Percentiles rank a stretch among this genome's conserved stretches.
phyloP scores from a whole-genome alignment of 2,888 invertebrate genomes.

The Troides aeacus region DNA sequence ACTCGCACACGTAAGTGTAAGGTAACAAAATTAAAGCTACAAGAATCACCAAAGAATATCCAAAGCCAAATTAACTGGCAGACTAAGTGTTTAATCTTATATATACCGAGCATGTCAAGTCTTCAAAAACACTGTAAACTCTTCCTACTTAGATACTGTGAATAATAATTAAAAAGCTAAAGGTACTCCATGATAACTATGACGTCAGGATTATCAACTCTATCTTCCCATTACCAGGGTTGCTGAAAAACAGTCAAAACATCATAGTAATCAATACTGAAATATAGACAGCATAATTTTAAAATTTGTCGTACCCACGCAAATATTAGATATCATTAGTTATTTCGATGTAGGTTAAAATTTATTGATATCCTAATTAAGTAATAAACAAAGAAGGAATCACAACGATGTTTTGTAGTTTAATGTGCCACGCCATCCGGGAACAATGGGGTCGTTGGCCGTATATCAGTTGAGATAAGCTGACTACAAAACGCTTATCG shows the following conservation, averaged over 20 bases:
- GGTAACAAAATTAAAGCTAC: not conserved
- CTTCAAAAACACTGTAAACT: too few species aligned
- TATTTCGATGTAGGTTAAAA: slow-evolving; percentile 17
- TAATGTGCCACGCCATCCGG: slow-evolving; percentile 53
- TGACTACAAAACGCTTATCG: slow-evolving; percentile 67
- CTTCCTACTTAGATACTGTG: too few species aligned
- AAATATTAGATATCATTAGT: not conserved
- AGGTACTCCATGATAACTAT: not conserved
- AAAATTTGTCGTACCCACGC: too few species aligned
- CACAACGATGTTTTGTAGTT: slow-evolving; percentile 41
- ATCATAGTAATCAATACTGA: too few species aligned
- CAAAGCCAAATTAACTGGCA: not conserved
- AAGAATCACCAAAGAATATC: not conserved
- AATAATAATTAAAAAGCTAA: too few species aligned
- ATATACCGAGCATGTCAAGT: too few species aligned
- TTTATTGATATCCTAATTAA: slow-evolving; percentile 29
- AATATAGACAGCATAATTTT: too few species aligned
- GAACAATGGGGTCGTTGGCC: slow-evolving; percentile 65
- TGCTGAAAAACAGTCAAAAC: too few species aligned
- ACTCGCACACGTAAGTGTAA: not conserved
- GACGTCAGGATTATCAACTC: not conserved
- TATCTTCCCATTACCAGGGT: too few species aligned
- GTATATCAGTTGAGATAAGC: slow-evolving; percentile 71
- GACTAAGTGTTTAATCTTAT: not conserved
- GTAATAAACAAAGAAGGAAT: slow-evolving; percentile 31